Conservation (phyloP, 2,888 invertebrate genomes). For the Hirtodrosophila histrioides region DNA sequence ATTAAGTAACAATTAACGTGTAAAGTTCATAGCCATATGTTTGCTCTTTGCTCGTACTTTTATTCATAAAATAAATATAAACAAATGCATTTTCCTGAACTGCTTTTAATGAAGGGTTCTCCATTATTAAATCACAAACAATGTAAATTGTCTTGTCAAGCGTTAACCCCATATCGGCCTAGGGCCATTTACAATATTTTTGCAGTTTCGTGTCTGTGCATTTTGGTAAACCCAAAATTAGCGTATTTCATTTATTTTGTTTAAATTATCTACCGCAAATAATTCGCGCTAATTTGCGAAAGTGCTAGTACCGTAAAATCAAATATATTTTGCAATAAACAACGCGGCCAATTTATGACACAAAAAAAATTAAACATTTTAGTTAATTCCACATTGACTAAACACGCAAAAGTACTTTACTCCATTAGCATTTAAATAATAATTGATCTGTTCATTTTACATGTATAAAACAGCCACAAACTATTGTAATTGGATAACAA, state of each 20-base stretch:
- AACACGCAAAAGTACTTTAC: conserved; percentile 27
- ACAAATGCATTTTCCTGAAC: conserved; percentile 10
- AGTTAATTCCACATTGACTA: not conserved
- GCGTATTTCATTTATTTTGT: conserved; percentile 6
- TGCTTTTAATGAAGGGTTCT: not conserved
- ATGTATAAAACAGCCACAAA: no score
- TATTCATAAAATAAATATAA: not conserved
- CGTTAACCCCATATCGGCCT: conserved; percentile 3
- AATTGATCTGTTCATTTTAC: not conserved
- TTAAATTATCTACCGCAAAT: conserved; percentile 3
- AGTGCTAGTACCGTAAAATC: conserved; percentile 8
- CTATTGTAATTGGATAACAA: no score
- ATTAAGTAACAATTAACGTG: conserved; percentile 54
- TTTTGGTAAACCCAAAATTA: not conserved
- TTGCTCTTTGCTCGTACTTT: not conserved
- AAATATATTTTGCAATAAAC: conserved; percentile 1
- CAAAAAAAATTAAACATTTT: not conserved
- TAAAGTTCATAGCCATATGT: conserved; percentile 22
- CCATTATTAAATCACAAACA: conserved; percentile 9
- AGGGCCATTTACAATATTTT: not conserved
- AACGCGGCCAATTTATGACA: conserved; percentile 1
- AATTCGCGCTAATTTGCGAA: conserved; percentile 7
- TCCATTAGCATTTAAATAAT: conserved; percentile 19
- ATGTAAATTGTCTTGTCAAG: conserved; percentile 18
- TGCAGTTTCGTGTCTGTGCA: no score